These are phyloP conservation scores for Oxyura jamaicensis DNA, from an alignment of 2,113 vertebrate species.

Conservation along the genomic window DNA sequence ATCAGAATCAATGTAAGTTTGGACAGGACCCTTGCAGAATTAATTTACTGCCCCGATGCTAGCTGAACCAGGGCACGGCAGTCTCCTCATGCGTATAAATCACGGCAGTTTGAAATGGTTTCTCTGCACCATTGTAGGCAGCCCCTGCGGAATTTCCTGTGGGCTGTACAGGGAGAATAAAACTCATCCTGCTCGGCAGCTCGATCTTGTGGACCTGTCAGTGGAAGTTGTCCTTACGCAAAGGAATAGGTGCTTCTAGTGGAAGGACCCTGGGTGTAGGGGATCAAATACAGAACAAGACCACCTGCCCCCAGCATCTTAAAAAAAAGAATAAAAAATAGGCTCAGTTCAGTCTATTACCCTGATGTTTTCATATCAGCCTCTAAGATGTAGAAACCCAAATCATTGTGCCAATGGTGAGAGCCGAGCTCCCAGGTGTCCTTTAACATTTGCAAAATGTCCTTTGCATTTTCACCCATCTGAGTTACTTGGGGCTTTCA, in stretches of 20 bases:
- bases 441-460: too few relatives aligned
- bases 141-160: background rate
- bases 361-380: background rate
- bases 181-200: background rate
- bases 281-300: background rate
- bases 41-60: conserved; percentile 56
- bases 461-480: too few relatives aligned
- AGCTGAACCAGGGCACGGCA: conserved; percentile 31
- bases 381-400: background rate
- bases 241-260: background rate
- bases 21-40: conserved; percentile 68
- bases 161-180: background rate
- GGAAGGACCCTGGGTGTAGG: background rate
- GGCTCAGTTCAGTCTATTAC: background rate
- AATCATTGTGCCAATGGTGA: background rate
- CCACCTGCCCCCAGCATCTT: rapidly evolving
- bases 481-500: too few relatives aligned
- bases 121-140: background rate
- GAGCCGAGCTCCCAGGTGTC: too few relatives aligned
- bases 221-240: background rate
- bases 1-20: conserved; percentile 75
- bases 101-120: conserved; percentile 16
- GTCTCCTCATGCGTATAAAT: conserved; percentile 42
- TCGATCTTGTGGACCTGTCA: rapidly evolving
- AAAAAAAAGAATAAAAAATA: too few relatives aligned